Conservation (phyloP, 2,113 vertebrate species). For the Formicarius rufipectus region DNA sequence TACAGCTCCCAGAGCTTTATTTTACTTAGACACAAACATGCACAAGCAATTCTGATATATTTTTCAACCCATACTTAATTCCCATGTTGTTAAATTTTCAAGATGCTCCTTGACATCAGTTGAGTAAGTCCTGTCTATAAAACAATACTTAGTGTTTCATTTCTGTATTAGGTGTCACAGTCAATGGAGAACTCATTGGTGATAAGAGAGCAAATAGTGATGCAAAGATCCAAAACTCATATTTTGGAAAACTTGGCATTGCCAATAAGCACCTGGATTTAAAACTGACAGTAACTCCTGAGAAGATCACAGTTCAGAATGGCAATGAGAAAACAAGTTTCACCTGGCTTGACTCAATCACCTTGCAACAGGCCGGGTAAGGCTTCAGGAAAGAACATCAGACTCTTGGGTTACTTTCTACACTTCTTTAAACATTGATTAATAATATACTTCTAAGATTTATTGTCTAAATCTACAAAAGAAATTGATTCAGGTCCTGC, state of each 20-base stretch:
- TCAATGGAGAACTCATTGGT: conserved; percentile 90
- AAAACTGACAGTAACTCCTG: conserved; percentile 82
- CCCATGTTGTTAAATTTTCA: background rate
- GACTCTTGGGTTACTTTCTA: background rate
- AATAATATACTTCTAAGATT: background rate
- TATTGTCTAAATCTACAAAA: background rate
- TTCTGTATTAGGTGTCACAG: conserved; percentile 78
- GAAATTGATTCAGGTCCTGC: background rate
- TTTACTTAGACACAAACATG: background rate
- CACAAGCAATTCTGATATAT: background rate
- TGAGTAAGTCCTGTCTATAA: background rate
- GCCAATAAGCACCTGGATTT: conserved; percentile 75
- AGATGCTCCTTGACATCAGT: background rate
- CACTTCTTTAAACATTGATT: background rate
- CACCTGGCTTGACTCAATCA: conserved; percentile 82
- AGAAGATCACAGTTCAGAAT: conserved; percentile 79
- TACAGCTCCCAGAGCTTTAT: background rate
- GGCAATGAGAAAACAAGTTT: conserved; percentile 66
- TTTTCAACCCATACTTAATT: background rate
- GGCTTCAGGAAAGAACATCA: background rate
- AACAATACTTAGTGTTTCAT: background rate
- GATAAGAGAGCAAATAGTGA: conserved; percentile 76
- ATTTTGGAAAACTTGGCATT: conserved; percentile 90
- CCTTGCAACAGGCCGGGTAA: conserved; percentile 79
- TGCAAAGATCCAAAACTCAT: conserved; percentile 77